Conservation (phyloP, 2,797 vertebrate species). For the Etheostoma perlongum region DNA sequence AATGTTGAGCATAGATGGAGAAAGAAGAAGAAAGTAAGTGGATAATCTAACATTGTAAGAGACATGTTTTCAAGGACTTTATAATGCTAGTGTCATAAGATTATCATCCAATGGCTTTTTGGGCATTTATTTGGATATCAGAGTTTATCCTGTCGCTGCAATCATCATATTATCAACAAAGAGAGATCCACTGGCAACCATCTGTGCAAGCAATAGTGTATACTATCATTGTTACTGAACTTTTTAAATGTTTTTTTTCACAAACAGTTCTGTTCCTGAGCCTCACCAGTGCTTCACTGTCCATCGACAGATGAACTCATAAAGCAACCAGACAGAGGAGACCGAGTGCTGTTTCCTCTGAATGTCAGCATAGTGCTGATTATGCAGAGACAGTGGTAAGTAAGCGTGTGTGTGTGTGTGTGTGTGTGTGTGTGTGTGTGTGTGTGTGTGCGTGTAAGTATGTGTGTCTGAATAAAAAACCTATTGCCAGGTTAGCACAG, state of each 20-base stretch:
- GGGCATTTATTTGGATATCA: background rate
- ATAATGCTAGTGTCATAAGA: background rate
- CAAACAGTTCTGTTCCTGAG: background rate
- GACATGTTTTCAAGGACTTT: background rate
- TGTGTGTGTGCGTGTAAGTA: background rate
- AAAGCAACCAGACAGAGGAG: background rate
- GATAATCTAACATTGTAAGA: background rate
- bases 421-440: slow-evolving; percentile 1
- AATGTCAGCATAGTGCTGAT: slow-evolving; percentile 12
- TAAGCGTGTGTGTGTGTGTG: background rate
- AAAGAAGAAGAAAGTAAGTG: background rate
- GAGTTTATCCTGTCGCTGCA: too few species aligned
- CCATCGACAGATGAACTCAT: background rate
- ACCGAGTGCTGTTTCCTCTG: too few species aligned
- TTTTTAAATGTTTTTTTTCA: background rate
- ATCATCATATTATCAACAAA: too few species aligned
- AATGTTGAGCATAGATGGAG: background rate
- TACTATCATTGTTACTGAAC: background rate
- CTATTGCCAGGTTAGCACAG: background rate
- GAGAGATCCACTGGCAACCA: too few species aligned
- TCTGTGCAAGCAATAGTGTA: too few species aligned
- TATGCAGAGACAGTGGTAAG: slow-evolving; percentile 8
- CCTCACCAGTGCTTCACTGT: background rate
- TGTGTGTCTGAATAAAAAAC: background rate
- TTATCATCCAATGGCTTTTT: background rate